Conservation (phyloP, 2,888 invertebrate genomes). For the Ochropleura plecta region DNA sequence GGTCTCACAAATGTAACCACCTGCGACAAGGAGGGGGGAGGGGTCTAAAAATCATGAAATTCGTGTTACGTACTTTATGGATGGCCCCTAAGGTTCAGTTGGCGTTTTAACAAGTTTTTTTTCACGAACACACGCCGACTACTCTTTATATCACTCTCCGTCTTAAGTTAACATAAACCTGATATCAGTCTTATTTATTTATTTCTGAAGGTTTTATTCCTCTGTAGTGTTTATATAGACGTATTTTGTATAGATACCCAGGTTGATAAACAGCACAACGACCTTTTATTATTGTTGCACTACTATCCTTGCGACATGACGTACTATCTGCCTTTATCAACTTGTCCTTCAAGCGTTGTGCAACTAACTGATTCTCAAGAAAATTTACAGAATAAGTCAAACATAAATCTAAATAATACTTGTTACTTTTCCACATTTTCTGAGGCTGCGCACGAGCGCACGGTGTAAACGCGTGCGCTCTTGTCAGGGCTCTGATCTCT, state of each 20-base stretch:
- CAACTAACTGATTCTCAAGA: background rate
- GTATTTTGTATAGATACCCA: background rate
- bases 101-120: background rate
- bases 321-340: conserved; percentile 15
- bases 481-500: background rate
- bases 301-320: conserved; percentile 7
- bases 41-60: too few species aligned
- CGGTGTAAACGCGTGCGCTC: too few species aligned
- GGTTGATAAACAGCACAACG: conserved; percentile 10
- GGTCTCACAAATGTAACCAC: too few species aligned
- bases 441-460: too few species aligned
- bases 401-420: background rate
- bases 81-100: background rate
- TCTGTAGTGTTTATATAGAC: background rate
- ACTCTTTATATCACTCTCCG: too few species aligned
- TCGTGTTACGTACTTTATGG: too few species aligned
- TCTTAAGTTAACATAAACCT: background rate
- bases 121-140: background rate
- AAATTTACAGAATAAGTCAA: conserved; percentile 10
- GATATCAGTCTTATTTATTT: background rate
- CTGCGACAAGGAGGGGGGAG: too few species aligned
- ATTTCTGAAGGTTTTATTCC: background rate
- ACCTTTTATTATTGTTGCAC: conserved; percentile 14
- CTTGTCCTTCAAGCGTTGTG: conserved; percentile 11
- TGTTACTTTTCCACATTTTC: background rate